Conservation (phyloP, 2,888 invertebrate species). For the Hymenopus coronatus region DNA sequence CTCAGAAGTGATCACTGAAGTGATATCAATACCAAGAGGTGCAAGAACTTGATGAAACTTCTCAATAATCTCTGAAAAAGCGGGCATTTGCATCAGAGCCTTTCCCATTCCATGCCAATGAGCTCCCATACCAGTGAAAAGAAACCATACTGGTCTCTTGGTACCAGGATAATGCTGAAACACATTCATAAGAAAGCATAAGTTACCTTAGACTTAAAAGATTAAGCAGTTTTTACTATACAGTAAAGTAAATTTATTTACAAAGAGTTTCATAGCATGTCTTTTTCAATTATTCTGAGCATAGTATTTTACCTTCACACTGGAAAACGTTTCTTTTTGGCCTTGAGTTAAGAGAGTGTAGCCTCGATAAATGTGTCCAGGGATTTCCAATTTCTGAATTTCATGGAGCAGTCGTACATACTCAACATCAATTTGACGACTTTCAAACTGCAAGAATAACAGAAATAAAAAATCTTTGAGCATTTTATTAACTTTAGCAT, state of each 20-base stretch:
- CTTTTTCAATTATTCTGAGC: no score
- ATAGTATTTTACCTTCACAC: not conserved
- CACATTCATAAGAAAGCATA: not conserved
- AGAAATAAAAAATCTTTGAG: not conserved
- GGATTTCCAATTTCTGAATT: slow-evolving; percentile 42
- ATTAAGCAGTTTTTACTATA: no score
- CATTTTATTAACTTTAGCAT: no score
- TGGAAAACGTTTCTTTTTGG: not conserved
- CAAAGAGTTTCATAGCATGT: no score
- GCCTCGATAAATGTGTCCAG: slow-evolving; percentile 63
- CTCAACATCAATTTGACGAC: slow-evolving; percentile 50
- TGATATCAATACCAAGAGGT: slow-evolving; percentile 63
- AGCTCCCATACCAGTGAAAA: slow-evolving; percentile 89
- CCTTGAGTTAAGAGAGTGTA: slow-evolving; percentile 49
- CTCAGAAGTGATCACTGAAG: slow-evolving; percentile 58
- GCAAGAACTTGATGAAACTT: slow-evolving; percentile 61
- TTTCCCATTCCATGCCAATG: slow-evolving; percentile 85
- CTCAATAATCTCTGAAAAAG: slow-evolving; percentile 69
- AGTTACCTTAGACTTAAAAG: no score
- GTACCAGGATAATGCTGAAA: slow-evolving; percentile 59
- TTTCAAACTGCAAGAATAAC: slow-evolving; percentile 41
- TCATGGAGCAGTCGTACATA: slow-evolving; percentile 52
- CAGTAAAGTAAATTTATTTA: no score
- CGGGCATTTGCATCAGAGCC: slow-evolving; percentile 68
- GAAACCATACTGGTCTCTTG: slow-evolving; percentile 76